A percentile compares a stretch with the other conserved stretches of the same genome.
Evolutionary conservation across 2,113 vertebrate genomes (phyloP).

Genomic region (Galemys pyrenaicus): DNA sequence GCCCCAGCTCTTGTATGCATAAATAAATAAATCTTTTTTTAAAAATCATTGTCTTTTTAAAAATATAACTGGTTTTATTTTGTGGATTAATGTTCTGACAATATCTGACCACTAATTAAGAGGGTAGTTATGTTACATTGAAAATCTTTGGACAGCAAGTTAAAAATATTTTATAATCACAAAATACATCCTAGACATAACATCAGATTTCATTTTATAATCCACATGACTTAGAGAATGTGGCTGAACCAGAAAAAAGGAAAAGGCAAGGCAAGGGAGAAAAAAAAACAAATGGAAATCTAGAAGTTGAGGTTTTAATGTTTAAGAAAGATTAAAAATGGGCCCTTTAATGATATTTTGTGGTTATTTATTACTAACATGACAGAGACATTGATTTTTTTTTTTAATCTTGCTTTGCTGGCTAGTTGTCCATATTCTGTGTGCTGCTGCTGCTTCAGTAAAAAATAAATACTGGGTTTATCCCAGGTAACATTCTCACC

Average conservation of each 20-base stretch:
- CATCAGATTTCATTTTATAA: slow-evolving; percentile 49
- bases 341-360: slow-evolving; percentile 56
- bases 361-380: slow-evolving; percentile 44
- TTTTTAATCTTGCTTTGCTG: not conserved
- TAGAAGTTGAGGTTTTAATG: slow-evolving; percentile 9
- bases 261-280: slow-evolving; percentile 35
- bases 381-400: not conserved
- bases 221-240: slow-evolving; percentile 53
- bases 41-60: not conserved
- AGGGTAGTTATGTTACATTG: not conserved
- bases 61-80: not conserved
- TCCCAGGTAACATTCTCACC: not conserved
- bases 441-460: not conserved
- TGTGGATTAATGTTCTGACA: not conserved
- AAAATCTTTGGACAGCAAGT: not conserved
- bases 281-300: slow-evolving; percentile 55
- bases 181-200: slow-evolving; percentile 5
- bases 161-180: not conserved
- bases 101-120: not conserved
- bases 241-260: slow-evolving; percentile 65
- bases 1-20: too few species aligned
- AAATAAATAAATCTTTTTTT: too few species aligned
- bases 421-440: not conserved
- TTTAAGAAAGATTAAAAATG: slow-evolving; percentile 65
- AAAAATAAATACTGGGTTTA: slow-evolving; percentile 9